These are phyloP conservation scores for Lycaon pictus DNA, from an alignment of 2,113 vertebrate species.

Conservation along the genomic window DNA sequence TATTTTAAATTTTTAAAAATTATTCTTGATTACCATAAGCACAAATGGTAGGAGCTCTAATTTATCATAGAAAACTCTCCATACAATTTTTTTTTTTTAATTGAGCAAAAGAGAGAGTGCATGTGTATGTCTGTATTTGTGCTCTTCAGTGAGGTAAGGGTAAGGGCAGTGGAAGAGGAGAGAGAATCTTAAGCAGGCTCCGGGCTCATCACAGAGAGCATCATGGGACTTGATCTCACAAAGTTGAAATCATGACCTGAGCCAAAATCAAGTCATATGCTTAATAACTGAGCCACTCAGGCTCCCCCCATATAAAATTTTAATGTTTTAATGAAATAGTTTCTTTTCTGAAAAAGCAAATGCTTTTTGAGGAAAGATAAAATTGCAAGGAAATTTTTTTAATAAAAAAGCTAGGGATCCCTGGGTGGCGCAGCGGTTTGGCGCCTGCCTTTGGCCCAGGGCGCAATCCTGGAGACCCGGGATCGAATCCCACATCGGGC, in stretches of 20 bases:
- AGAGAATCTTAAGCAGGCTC: neutral
- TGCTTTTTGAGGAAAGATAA: neutral
- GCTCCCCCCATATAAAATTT: neutral
- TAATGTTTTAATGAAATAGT: conserved; percentile 1
- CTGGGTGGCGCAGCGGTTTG: too few species aligned
- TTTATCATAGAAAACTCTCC: neutral
- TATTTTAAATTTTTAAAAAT: conserved; percentile 14
- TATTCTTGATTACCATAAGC: neutral
- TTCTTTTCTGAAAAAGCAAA: neutral
- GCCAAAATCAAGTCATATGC: neutral
- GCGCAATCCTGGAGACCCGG: too few species aligned
- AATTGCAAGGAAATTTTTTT: neutral
- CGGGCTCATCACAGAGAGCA: neutral
- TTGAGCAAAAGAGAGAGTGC: neutral
- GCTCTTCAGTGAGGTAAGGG: neutral
- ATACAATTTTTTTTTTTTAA: neutral
- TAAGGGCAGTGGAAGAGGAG: neutral
- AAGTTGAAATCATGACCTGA: neutral
- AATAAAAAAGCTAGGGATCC: neutral
- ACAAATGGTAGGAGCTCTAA: neutral
- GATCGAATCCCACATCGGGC: too few species aligned
- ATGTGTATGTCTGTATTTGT: neutral
- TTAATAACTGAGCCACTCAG: neutral
- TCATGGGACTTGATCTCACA: neutral
- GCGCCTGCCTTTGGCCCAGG: too few species aligned